phyloP scores from a whole-genome alignment of 1,140 invertebrate genomes.

The Lepeophtheirus salmonis region DNA sequence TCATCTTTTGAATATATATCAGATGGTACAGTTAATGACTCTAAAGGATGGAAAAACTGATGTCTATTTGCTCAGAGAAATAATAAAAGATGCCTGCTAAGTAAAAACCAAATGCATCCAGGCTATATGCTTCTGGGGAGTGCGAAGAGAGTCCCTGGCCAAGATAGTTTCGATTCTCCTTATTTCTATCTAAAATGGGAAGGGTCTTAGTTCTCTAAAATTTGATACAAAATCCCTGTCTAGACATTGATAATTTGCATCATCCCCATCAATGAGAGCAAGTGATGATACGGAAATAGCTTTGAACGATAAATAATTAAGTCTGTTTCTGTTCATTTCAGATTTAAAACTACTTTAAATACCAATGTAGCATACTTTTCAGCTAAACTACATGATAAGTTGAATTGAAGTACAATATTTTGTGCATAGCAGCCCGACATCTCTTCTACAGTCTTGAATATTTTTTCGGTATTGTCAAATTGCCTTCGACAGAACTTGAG shows the following conservation, averaged over 20 bases:
- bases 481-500: conserved; percentile 55
- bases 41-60: no score
- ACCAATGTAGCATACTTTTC: conserved; percentile 5
- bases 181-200: conserved; percentile 78
- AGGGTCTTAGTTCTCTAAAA: conserved; percentile 56
- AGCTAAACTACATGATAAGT: conserved; percentile 39
- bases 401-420: conserved; percentile 66
- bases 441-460: conserved; percentile 85
- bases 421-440: conserved; percentile 55
- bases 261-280: conserved; percentile 56
- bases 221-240: conserved; percentile 77
- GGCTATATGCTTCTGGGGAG: conserved; percentile 48
- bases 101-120: no score
- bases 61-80: no score
- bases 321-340: conserved; percentile 73
- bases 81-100: no score
- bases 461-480: conserved; percentile 84
- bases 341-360: conserved; percentile 46
- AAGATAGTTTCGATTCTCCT: conserved; percentile 59
- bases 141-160: conserved; percentile 27
- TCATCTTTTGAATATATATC: no score
- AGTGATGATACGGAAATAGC: conserved; percentile 73
- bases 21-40: no score
- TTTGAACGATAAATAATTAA: conserved; percentile 65
- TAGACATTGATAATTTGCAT: conserved; percentile 51